A percentile compares a stretch with the other conserved stretches of the same genome.
These are phyloP conservation scores for Nothocercus julius DNA, from an alignment of 2,113 vertebrate species.

Conservation along the genomic window DNA sequence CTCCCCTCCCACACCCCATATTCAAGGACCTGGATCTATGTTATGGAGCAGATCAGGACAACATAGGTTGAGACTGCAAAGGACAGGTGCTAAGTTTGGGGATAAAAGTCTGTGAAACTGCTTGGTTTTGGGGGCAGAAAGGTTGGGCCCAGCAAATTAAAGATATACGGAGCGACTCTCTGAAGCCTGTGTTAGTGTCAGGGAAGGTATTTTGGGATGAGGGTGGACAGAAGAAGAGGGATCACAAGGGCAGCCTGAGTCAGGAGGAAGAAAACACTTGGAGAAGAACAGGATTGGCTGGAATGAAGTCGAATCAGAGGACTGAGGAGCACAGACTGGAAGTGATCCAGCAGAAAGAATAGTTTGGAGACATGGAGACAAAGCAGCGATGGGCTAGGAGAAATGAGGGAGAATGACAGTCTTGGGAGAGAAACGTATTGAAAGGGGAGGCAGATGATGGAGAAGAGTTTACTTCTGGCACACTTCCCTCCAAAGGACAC, in stretches of 20 bases:
- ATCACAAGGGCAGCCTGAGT: neutral
- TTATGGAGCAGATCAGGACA: neutral
- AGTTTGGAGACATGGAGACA: neutral
- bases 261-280: neutral
- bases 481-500: neutral
- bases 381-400: neutral
- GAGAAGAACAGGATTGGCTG: neutral
- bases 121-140: neutral
- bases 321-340: neutral
- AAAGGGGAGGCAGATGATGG: neutral
- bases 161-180: neutral
- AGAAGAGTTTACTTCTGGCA: neutral
- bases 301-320: neutral
- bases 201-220: neutral
- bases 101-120: neutral
- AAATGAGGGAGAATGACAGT: neutral
- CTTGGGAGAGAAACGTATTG: neutral
- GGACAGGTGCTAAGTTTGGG: neutral
- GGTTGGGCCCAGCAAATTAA: accelerated
- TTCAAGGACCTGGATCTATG: neutral
- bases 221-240: neutral
- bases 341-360: neutral
- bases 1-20: no score
- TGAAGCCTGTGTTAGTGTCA: neutral
- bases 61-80: accelerated